Base-by-base conservation (phyloP, 2,797 vertebrate genomes). In the Alcedo atthis region DNA sequence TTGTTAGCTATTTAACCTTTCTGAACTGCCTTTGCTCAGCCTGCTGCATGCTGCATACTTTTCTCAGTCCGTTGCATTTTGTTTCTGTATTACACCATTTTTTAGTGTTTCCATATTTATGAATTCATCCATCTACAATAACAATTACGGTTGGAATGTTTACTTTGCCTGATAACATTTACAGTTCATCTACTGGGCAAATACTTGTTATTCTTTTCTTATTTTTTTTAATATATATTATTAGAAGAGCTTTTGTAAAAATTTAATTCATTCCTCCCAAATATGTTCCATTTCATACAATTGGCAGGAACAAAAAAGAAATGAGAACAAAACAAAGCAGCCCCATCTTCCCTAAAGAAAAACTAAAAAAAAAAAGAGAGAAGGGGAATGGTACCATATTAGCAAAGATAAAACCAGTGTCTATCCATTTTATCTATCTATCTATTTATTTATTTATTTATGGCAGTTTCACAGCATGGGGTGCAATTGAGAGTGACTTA, bases 121-220 rank as follows among this genome's bases (percentile, higher is more conserved):
- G 94, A 94, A 94, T 95, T 94, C 93, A 96, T 95, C 91, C 61
- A 90, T 94, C 85, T 97, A 87, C 91, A 97, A 93, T 96, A 96
- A 96, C 91, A 96, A 95, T 97, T 95, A 93, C 66, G 95, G 89
- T 81, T 94, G 94, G 95, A 97, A 97, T 96, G 89, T 96, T 97
- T 96, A 96, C 88, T 97, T 96, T 97, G 86, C 85, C 88, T 95
- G 95, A 96, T 96, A 95, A 92, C 86, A 96, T 96, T 97, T 96
- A 92, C 92, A 95, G 93, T 96, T 96, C 88, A 96, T 96, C 91
- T 95, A 71, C 77, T 94, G 94, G 94, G 87, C 95, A 96, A 94
- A 89, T 93, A 82, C 90, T 96, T 97, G 79, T 95, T 96, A 93
- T 95, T 96, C 82, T 95, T 96, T 93, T 84, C 87, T 96, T 93